Evolutionary conservation across 2,888 invertebrate genomes (phyloP).

Genomic region (Notodonta ziczac): DNA sequence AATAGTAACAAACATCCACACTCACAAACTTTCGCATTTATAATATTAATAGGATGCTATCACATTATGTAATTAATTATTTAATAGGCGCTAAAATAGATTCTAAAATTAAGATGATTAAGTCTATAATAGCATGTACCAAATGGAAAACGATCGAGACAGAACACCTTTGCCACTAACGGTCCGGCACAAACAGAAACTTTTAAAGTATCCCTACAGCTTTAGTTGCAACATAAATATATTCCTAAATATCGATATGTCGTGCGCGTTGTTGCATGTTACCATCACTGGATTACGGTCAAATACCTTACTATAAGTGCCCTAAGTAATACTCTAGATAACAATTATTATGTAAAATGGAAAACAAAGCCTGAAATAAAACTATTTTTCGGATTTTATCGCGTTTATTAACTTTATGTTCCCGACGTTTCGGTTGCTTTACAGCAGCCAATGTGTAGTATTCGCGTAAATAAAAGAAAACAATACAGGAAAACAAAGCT

Average conservation of each 20-base stretch:
- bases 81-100: not conserved
- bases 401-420: not conserved
- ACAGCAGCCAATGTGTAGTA: no score
- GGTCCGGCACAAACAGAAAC: slow-evolving; percentile 17
- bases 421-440: no score
- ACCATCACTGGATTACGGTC: not conserved
- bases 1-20: no score
- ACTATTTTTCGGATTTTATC: not conserved
- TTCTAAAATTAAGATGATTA: not conserved
- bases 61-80: not conserved
- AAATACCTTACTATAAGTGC: not conserved
- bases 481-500: no score
- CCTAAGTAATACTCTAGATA: not conserved
- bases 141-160: not conserved
- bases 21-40: no score
- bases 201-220: slow-evolving; percentile 21
- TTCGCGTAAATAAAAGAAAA: no score
- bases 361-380: not conserved
- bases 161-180: slow-evolving; percentile 3
- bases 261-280: not conserved
- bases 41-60: no score
- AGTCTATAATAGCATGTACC: not conserved
- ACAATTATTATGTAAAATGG: not conserved
- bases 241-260: slow-evolving; percentile 10
- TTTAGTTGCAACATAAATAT: slow-evolving; percentile 15